Evolutionary conservation across 2,888 invertebrate species (phyloP).

Genomic region (Laspeyria flexula): DNA sequence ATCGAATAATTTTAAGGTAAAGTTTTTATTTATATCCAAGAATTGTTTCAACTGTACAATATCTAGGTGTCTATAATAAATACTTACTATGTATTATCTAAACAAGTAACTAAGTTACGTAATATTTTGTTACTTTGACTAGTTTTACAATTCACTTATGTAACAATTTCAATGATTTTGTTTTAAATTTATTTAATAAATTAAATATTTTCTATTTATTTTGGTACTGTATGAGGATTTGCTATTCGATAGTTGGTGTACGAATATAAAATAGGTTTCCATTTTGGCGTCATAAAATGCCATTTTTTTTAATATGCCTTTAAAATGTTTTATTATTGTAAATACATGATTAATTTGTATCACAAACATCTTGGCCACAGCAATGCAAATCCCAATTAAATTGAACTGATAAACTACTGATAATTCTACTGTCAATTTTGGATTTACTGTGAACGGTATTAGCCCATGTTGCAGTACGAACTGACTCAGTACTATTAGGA

Average conservation of each 20-base stretch:
- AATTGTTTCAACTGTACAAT: constrained; percentile 41
- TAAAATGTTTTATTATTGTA: too few species aligned
- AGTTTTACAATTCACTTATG: constrained; percentile 44
- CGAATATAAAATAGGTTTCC: neutral
- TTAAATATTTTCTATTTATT: constrained; percentile 33
- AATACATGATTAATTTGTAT: too few species aligned
- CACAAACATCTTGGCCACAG: too few species aligned
- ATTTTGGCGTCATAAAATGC: neutral
- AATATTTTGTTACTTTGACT: constrained; percentile 46
- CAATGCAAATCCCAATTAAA: too few species aligned
- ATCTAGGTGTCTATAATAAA: constrained; percentile 32
- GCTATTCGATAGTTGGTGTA: neutral
- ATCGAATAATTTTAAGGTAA: neutral
- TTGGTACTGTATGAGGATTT: constrained; percentile 38
- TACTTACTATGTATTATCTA: constrained; percentile 32
- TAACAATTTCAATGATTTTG: constrained; percentile 40
- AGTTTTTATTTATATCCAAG: constrained; percentile 6
- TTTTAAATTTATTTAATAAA: constrained; percentile 26
- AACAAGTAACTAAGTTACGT: constrained; percentile 47
- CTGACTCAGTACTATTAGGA: too few species aligned
- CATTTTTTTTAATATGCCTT: neutral
- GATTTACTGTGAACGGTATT: too few species aligned
- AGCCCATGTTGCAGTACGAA: too few species aligned
- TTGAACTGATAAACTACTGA: too few species aligned
- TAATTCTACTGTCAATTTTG: too few species aligned